A percentile compares a stretch with the other conserved stretches of the same genome.
Evolutionary conservation across 2,888 invertebrate genomes (phyloP).

Genomic region (Archaeoteleia sp.): DNA sequence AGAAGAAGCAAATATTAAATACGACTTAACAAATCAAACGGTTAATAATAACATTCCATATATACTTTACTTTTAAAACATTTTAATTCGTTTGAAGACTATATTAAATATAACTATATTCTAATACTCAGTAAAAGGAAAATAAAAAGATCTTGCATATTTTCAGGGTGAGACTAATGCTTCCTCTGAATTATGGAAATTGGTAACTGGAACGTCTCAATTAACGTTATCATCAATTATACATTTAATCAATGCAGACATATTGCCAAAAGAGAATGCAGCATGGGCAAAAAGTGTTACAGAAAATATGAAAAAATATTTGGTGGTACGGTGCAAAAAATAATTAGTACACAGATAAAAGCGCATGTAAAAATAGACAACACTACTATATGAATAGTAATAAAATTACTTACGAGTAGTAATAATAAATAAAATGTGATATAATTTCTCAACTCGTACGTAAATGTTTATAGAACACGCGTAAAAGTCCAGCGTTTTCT

Average conservation of each 20-base stretch:
- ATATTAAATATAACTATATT: conserved; percentile 4
- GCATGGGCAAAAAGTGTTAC: conserved; percentile 81
- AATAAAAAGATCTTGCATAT: conserved; percentile 35
- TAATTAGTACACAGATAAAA: too few relatives aligned
- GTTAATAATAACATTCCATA: conserved; percentile 59
- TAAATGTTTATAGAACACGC: too few relatives aligned
- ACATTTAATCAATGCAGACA: conserved; percentile 80
- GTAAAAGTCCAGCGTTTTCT: too few relatives aligned
- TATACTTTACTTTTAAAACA: conserved; percentile 1
- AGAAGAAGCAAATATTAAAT: conserved; percentile 81
- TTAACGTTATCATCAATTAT: conserved; percentile 82
- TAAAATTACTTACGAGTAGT: too few relatives aligned
- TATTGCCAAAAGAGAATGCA: conserved; percentile 80
- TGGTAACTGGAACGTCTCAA: conserved; percentile 79
- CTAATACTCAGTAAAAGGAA: too few relatives aligned
- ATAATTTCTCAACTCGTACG: too few relatives aligned
- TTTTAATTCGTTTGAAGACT: not conserved
- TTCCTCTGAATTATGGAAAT: conserved; percentile 70
- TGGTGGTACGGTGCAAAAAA: conserved; percentile 76
- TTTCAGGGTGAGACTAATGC: conserved; percentile 65
- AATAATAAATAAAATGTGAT: too few relatives aligned
- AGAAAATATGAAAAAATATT: conserved; percentile 77
- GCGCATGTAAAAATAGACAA: too few relatives aligned
- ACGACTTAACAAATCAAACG: conserved; percentile 80
- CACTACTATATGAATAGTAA: too few relatives aligned